phyloP scores from a whole-genome alignment of 1,140 invertebrate genomes.

The Zaprionus tsacasi region DNA sequence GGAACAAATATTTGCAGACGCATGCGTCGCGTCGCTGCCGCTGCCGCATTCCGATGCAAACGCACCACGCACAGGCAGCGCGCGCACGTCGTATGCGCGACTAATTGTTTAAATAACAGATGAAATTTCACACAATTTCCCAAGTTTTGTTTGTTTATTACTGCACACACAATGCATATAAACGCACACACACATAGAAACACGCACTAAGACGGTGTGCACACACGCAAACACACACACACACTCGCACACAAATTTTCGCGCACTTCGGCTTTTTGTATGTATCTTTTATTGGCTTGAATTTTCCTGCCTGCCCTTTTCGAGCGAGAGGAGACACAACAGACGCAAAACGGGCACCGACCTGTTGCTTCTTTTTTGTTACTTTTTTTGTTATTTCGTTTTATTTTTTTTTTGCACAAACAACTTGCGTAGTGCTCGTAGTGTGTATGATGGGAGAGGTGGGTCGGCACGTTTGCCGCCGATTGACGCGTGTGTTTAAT shows the following conservation, averaged over 20 bases:
- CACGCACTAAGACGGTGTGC: conserved; percentile 13
- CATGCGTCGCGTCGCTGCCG: conserved; percentile 55
- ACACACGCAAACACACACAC: conserved; percentile 37
- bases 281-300: conserved; percentile 79
- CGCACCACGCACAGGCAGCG: conserved; percentile 2
- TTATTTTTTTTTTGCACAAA: conserved; percentile 19
- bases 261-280: conserved; percentile 73
- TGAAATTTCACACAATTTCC: conserved; percentile 54
- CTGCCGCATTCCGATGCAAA: conserved; percentile 63
- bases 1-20: conserved; percentile 72
- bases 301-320: conserved; percentile 74
- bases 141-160: conserved; percentile 61
- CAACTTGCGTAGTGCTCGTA: conserved; percentile 7
- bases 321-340: conserved; percentile 23
- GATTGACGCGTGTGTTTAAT: conserved; percentile 29
- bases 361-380: conserved; percentile 33
- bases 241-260: conserved; percentile 53
- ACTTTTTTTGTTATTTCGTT: conserved; percentile 1
- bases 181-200: conserved; percentile 33
- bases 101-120: conserved; percentile 71
- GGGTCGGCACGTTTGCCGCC: background rate
- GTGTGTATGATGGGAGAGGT: background rate
- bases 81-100: conserved; percentile 46
- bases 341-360: conserved; percentile 32
- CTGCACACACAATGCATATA: conserved; percentile 32